These are phyloP conservation scores for Azorinus chamasolen DNA, from an alignment of 2,888 invertebrate genomes.

Conservation along the genomic window DNA sequence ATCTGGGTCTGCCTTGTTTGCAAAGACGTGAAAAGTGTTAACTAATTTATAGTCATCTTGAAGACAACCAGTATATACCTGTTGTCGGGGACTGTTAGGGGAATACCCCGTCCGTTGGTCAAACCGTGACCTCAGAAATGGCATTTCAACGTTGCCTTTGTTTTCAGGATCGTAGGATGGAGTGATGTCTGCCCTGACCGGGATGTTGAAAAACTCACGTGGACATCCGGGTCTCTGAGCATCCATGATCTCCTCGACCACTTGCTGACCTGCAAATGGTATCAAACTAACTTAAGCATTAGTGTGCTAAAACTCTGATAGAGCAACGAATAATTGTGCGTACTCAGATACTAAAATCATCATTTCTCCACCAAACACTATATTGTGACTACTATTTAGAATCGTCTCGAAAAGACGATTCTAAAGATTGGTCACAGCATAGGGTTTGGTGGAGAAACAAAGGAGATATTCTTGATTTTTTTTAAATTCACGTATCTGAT, in stretches of 20 bases:
- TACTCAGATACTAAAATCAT: too few species aligned
- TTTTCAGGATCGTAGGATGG: conserved; percentile 83
- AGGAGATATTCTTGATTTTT: too few species aligned
- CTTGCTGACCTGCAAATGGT: conserved; percentile 88
- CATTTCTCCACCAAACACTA: too few species aligned
- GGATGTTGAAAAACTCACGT: conserved; percentile 89
- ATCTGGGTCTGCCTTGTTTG: too few species aligned
- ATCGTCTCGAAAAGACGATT: too few species aligned
- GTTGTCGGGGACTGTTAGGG: conserved; percentile 89
- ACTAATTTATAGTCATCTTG: too few species aligned
- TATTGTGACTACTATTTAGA: too few species aligned
- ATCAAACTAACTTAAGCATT: too few species aligned
- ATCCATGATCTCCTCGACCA: conserved; percentile 89
- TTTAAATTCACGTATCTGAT: not conserved
- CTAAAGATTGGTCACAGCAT: too few species aligned
- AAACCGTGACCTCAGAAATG: conserved; percentile 88
- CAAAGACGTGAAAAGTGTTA: too few species aligned
- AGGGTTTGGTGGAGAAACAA: too few species aligned
- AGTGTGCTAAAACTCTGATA: not conserved
- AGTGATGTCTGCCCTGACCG: conserved; percentile 88
- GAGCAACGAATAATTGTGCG: not conserved
- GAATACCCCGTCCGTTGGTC: conserved; percentile 88
- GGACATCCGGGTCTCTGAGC: conserved; percentile 89
- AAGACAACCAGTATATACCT: too few species aligned
- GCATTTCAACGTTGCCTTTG: conserved; percentile 86